Conservation (phyloP, 2,888 invertebrate species). For the Philereme vetulata region DNA sequence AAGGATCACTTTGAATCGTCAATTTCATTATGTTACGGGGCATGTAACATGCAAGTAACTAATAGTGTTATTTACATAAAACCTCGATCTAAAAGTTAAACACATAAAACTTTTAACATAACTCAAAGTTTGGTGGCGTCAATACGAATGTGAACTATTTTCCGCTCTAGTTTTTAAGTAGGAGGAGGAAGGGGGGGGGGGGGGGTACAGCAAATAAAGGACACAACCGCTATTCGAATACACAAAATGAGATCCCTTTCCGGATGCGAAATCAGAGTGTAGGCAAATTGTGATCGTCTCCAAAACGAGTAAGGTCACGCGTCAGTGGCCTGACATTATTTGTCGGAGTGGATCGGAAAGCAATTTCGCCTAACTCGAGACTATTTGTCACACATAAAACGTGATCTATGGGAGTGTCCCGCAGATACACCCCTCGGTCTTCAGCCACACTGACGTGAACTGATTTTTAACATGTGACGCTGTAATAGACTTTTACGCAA, state of each 20-base stretch:
- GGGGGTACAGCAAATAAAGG: constrained; percentile 56
- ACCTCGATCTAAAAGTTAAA: constrained; percentile 44
- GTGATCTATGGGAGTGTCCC: constrained; percentile 70
- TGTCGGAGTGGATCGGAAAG: constrained; percentile 80
- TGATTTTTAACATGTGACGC: constrained; percentile 47
- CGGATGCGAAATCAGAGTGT: constrained; percentile 55
- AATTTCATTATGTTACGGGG: no score
- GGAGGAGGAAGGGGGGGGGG: no score
- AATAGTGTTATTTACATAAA: constrained; percentile 3
- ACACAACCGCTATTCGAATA: constrained; percentile 57
- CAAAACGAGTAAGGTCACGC: constrained; percentile 72
- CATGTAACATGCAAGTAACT: no score
- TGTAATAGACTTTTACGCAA: constrained; percentile 38
- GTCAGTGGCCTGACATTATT: constrained; percentile 78
- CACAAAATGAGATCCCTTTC: constrained; percentile 57
- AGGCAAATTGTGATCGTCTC: constrained; percentile 74
- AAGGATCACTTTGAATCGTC: no score
- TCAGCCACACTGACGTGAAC: constrained; percentile 46
- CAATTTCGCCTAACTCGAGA: constrained; percentile 78
- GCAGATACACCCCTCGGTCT: constrained; percentile 56
- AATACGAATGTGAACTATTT: constrained; percentile 47
- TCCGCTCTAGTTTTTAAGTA: constrained; percentile 52
- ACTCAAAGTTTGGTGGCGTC: constrained; percentile 46
- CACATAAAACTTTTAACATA: constrained; percentile 43
- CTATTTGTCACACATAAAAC: constrained; percentile 82